Conservation (phyloP, 2,888 invertebrate genomes). For the Brachypalpus laphriformis region DNA sequence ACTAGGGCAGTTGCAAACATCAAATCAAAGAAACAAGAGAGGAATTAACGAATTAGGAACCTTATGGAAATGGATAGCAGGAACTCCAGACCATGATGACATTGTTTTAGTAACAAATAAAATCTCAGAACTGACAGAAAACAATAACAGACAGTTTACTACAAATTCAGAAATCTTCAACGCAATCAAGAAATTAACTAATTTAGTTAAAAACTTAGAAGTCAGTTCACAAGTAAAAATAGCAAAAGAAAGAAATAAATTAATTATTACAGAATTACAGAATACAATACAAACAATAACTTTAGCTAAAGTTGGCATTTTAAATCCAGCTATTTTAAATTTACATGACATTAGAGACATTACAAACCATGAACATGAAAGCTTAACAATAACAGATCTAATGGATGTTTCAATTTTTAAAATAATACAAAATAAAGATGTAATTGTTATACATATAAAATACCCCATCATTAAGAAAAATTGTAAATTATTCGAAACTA, state of each 20-base stretch:
- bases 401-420: constrained; percentile 24
- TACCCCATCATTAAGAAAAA: too few species aligned
- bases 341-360: background rate
- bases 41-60: constrained; percentile 7
- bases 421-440: constrained; percentile 16
- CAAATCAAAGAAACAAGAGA: background rate
- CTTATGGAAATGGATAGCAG: constrained; percentile 9
- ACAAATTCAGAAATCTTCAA: background rate
- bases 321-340: constrained; percentile 3
- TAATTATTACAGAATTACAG: constrained; percentile 13
- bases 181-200: background rate
- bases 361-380: constrained; percentile 1
- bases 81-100: constrained; percentile 2
- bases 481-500: too few species aligned
- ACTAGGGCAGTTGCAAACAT: background rate
- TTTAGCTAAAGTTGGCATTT: background rate
- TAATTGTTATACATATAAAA: constrained; percentile 7
- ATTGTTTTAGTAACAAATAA: constrained; percentile 3
- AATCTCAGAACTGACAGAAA: background rate
- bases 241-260: constrained; percentile 7
- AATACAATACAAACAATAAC: constrained; percentile 12
- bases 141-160: constrained; percentile 3
- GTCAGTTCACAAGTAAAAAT: background rate
- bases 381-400: background rate
- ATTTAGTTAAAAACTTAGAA: background rate